phyloP scores from a whole-genome alignment of 2,113 vertebrate genomes.

The Emydura subglobosa region DNA sequence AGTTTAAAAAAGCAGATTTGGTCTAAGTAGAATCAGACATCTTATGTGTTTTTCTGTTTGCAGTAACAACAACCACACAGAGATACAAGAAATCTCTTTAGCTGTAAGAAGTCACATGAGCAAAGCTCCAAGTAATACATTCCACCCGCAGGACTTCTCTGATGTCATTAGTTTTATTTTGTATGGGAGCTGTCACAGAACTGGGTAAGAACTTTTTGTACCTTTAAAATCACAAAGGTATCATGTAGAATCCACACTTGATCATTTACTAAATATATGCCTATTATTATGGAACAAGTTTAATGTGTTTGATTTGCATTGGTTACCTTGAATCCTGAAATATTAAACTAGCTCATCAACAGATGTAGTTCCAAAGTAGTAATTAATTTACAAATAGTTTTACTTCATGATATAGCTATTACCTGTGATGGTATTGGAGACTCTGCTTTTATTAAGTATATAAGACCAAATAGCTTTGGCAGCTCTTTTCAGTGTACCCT shows the following conservation, averaged over 20 bases:
- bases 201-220: constrained; percentile 83
- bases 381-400: neutral
- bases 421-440: neutral
- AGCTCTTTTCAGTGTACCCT: neutral
- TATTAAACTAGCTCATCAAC: neutral
- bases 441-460: neutral
- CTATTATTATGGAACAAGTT: neutral
- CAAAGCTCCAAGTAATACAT: constrained; percentile 94
- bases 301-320: neutral
- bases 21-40: neutral
- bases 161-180: constrained; percentile 98
- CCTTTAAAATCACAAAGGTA: neutral
- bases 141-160: constrained; percentile 98
- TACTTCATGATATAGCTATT: neutral
- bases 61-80: constrained; percentile 91
- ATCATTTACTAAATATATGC: neutral
- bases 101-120: constrained; percentile 95
- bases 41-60: constrained; percentile 25
- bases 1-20: neutral
- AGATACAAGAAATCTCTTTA: constrained; percentile 94
- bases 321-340: neutral
- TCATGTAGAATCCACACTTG: neutral
- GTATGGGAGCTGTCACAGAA: constrained; percentile 94
- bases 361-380: neutral
- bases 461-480: neutral